Conservation (phyloP, 2,113 vertebrate species). For the Gasterosteus nipponicus region DNA sequence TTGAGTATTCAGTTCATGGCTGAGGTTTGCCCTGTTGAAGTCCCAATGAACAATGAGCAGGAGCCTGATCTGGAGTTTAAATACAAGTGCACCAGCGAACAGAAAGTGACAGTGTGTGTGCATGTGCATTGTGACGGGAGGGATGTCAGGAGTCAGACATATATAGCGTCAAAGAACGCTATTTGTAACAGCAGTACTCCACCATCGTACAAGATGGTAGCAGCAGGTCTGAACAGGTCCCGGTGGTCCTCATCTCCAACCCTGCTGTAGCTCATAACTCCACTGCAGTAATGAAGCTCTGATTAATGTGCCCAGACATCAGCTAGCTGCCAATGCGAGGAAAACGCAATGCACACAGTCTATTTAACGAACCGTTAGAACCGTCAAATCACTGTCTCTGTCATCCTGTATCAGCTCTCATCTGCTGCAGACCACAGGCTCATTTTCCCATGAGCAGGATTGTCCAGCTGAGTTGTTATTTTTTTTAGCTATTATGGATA, state of each 20-base stretch:
- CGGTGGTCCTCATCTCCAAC: conserved; percentile 40
- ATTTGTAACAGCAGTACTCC: conserved; percentile 19
- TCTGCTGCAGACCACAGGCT: conserved; percentile 2
- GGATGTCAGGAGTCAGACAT: no score
- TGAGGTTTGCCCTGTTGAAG: no score
- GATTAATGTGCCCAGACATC: conserved; percentile 58
- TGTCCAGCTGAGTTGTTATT: conserved; percentile 17
- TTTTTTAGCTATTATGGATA: conserved; percentile 5
- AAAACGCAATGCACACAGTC: conserved; percentile 17
- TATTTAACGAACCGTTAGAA: conserved; percentile 56
- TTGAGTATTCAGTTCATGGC: neutral
- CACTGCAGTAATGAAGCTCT: conserved; percentile 47
- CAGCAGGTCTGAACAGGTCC: conserved; percentile 40
- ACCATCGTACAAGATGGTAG: conserved; percentile 33
- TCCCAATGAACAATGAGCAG: no score
- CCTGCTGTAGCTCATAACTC: conserved; percentile 51
- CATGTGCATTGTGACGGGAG: no score
- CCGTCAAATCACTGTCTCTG: conserved; percentile 40
- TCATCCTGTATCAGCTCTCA: conserved; percentile 37
- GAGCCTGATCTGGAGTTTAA: no score
- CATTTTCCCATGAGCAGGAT: conserved; percentile 8
- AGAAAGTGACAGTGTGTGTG: no score
- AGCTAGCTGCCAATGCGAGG: conserved; percentile 47
- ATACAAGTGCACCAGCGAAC: no score
- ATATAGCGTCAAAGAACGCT: neutral